Percentiles rank a stretch among this genome's conserved stretches.
These are phyloP conservation scores for Ianthella basta DNA, from an alignment of 37 sponge, comb jelly and placozoan species.

Conservation along the genomic window DNA sequence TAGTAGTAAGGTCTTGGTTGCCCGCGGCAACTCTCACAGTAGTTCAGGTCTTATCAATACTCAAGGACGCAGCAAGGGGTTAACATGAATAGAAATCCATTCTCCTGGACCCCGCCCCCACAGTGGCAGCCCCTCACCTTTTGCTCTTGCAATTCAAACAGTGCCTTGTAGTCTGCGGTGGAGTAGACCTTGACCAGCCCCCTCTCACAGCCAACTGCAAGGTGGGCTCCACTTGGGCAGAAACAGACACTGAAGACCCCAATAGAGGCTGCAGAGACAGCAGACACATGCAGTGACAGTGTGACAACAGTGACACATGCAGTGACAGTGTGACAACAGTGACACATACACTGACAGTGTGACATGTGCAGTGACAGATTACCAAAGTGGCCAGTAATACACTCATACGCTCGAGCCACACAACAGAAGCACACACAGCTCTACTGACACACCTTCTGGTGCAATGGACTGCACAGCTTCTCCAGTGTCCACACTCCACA, in stretches of 20 bases:
- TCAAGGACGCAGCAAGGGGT: no score
- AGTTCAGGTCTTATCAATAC: no score
- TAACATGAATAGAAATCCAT: no score
- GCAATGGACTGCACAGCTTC: background rate
- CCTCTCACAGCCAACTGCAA: constrained; percentile 54
- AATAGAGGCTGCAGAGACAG: background rate
- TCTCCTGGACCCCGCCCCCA: no score
- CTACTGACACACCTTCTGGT: constrained; percentile 11
- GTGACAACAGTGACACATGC: background rate
- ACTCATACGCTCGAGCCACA: no score
- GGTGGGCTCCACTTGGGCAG: constrained; percentile 63
- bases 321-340: background rate
- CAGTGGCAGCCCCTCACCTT: background rate
- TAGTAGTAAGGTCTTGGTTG: no score
- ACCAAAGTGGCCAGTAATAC: no score
- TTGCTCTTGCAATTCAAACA: constrained; percentile 23
- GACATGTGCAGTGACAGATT: no score
- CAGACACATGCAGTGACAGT: background rate
- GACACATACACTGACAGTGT: no score
- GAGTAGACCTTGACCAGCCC: constrained; percentile 54
- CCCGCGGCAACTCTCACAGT: no score
- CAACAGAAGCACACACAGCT: no score
- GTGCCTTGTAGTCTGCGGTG: background rate
- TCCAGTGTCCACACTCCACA: constrained; percentile 52
- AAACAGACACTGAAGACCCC: constrained; percentile 44